These are phyloP conservation scores for Pseudochromis fuscus DNA, from an alignment of 2,797 vertebrate genomes.

Conservation along the genomic window DNA sequence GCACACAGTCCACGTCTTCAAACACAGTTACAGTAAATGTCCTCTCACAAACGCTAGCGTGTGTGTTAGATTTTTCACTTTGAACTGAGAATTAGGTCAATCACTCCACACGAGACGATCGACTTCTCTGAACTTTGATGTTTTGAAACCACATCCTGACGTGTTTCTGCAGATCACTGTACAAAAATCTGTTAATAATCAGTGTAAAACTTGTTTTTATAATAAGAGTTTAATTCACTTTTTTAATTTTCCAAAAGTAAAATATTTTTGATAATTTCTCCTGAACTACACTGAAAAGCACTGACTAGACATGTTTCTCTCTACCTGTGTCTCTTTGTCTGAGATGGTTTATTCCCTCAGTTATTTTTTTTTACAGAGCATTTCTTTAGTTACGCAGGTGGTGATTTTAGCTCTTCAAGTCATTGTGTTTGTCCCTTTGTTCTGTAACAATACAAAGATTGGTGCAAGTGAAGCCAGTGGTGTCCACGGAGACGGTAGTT, in stretches of 20 bases:
- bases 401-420: background rate
- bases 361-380: background rate
- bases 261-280: conserved; percentile 6
- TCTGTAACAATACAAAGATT: background rate
- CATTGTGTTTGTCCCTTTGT: background rate
- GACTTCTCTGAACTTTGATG: conserved; percentile 2
- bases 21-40: conserved; percentile 9
- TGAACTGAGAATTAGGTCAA: background rate
- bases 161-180: background rate
- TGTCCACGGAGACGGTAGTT: too few relatives aligned
- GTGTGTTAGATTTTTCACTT: background rate
- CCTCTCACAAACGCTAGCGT: background rate
- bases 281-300: background rate
- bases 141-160: conserved; percentile 5
- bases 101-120: background rate
- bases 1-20: conserved; percentile 23
- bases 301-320: background rate
- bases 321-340: background rate
- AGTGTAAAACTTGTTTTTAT: background rate
- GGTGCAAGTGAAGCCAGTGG: too few relatives aligned
- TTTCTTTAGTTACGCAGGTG: background rate
- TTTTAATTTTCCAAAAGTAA: background rate
- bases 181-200: background rate
- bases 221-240: background rate
- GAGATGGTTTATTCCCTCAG: background rate